Evolutionary conservation across 2,797 vertebrate species (phyloP).

Genomic region (Falco rusticolus): DNA sequence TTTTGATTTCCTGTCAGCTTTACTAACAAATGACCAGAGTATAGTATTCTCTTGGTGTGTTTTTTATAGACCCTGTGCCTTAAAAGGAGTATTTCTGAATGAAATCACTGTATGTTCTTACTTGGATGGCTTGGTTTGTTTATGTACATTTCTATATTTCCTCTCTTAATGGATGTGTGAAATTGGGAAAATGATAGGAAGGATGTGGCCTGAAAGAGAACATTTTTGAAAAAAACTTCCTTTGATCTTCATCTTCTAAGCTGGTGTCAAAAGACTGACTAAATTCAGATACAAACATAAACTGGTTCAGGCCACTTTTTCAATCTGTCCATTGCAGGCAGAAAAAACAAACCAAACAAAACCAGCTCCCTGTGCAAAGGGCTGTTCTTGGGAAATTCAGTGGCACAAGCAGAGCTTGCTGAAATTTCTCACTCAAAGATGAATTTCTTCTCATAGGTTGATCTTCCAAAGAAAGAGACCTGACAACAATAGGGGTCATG

Average conservation of each 20-base stretch:
- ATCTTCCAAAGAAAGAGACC: background rate
- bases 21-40: conserved; percentile 45
- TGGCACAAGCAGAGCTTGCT: background rate
- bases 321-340: background rate
- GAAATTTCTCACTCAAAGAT: background rate
- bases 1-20: conserved; percentile 68
- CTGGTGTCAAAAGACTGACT: background rate
- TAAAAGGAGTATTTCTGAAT: conserved; percentile 42
- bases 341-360: background rate
- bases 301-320: background rate
- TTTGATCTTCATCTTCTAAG: background rate
- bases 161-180: background rate
- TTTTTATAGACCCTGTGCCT: conserved; percentile 43
- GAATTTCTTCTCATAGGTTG: background rate
- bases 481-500: background rate
- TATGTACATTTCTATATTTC: background rate
- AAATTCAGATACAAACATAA: background rate
- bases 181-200: background rate
- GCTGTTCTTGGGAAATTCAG: background rate
- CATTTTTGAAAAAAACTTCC: background rate
- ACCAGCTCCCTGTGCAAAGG: background rate
- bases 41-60: conserved; percentile 29
- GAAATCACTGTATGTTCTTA: background rate
- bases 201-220: background rate
- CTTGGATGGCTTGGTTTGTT: background rate